Conservation (phyloP, 2,113 vertebrate species). For the Odocoileus virginianus region DNA sequence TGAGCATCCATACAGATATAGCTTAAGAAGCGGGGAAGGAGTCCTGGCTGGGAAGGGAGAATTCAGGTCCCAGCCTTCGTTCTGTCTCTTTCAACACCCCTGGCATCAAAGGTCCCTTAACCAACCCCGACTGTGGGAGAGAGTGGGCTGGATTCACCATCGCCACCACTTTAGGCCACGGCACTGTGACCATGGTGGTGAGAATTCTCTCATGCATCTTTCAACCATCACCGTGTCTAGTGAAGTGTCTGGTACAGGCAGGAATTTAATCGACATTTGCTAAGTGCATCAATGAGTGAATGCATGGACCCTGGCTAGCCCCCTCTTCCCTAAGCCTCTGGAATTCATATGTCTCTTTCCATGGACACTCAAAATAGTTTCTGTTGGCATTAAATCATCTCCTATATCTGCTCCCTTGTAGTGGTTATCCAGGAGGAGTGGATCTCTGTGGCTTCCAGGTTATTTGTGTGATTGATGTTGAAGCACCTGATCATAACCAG, state of each 20-base stretch:
- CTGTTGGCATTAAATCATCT: not conserved
- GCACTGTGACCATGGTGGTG: not conserved
- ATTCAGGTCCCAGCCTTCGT: fast-evolving
- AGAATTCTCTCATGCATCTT: not conserved
- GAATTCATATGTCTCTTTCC: not conserved
- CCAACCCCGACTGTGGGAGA: not conserved
- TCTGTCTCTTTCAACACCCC: not conserved
- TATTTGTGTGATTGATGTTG: not conserved
- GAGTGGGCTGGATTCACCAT: not conserved
- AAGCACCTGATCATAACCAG: not conserved
- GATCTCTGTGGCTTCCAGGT: not conserved
- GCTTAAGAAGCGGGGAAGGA: not conserved
- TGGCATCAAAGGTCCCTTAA: not conserved
- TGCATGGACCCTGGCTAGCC: fast-evolving
- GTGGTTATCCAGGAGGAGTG: not conserved
- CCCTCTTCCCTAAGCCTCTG: not conserved
- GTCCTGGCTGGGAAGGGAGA: not conserved
- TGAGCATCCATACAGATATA: not conserved
- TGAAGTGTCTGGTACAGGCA: not conserved
- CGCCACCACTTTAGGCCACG: not conserved
- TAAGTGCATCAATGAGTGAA: not conserved
- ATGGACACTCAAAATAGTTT: not conserved
- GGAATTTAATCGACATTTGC: not conserved
- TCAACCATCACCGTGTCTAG: not conserved
- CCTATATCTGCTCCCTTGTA: not conserved